Conservation (phyloP, 37 sponge, comb jelly and placozoan genomes). For the Mnemiopsis leidyi region DNA sequence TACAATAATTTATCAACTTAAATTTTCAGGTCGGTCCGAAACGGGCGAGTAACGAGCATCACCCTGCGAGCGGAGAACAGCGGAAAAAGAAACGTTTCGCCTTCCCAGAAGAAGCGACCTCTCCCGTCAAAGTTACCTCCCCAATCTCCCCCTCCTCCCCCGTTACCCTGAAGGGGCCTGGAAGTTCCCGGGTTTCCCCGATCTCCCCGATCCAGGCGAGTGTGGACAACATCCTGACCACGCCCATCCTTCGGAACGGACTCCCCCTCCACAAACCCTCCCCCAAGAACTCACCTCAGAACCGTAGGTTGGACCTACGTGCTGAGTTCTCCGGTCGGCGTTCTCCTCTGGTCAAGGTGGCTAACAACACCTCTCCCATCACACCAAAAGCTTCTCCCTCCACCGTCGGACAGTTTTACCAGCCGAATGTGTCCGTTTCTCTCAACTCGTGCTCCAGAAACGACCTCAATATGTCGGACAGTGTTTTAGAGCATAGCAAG, state of each 20-base stretch:
- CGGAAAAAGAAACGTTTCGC: conserved; percentile 60
- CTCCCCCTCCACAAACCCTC: conserved; percentile 53
- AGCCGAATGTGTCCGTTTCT: conserved; percentile 13
- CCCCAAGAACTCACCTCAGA: conserved; percentile 53
- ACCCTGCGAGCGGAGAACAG: conserved; percentile 20
- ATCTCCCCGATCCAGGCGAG: conserved; percentile 46
- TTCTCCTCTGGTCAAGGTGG: conserved; percentile 31
- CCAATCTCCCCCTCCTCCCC: conserved; percentile 55
- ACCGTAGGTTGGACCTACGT: not conserved
- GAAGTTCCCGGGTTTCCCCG: conserved; percentile 46
- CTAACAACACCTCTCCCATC: conserved; percentile 40
- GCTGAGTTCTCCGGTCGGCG: conserved; percentile 21
- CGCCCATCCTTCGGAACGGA: conserved; percentile 45
- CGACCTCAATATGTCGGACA: conserved; percentile 42
- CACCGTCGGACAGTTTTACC: conserved; percentile 19
- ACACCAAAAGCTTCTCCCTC: conserved; percentile 48
- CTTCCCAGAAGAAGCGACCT: conserved; percentile 22
- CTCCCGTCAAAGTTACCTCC: conserved; percentile 34
- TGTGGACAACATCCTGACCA: conserved; percentile 23
- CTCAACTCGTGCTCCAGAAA: conserved; percentile 31
- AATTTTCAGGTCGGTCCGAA: conserved; percentile 35
- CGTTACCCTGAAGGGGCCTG: conserved; percentile 51
- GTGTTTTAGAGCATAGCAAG: conserved; percentile 52
- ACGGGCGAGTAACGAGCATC: not conserved
- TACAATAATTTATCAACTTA: no score